Conservation (phyloP, 2,113 vertebrate species). For the Otocyon megalotis region DNA sequence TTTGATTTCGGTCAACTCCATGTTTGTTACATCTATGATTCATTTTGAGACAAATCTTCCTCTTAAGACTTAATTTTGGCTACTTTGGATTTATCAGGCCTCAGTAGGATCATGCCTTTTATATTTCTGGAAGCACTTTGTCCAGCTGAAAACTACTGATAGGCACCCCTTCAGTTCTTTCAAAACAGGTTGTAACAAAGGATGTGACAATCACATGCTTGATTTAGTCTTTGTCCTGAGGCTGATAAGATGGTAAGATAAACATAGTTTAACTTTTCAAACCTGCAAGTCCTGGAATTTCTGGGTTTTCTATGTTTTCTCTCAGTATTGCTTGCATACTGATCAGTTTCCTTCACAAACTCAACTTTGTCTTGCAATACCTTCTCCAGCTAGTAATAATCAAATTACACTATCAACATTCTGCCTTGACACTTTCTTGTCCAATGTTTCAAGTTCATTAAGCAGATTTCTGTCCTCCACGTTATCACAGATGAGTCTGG, state of each 20-base stretch:
- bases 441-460: slow-evolving; percentile 59
- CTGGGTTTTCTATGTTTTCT: not conserved
- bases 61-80: slow-evolving; percentile 37
- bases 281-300: not conserved
- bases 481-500: slow-evolving; percentile 54
- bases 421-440: slow-evolving; percentile 33
- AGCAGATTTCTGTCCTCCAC: slow-evolving; percentile 58
- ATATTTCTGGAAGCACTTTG: slow-evolving; percentile 28
- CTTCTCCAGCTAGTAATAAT: not conserved
- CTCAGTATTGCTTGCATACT: not conserved
- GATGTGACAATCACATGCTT: not conserved
- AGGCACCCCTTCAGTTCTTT: not conserved
- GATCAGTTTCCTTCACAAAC: slow-evolving; percentile 14
- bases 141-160: slow-evolving; percentile 14
- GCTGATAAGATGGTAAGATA: slow-evolving; percentile 1
- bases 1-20: slow-evolving; percentile 24
- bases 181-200: slow-evolving; percentile 38
- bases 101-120: not conserved
- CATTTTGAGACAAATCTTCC: slow-evolving; percentile 24
- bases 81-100: not conserved
- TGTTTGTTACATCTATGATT: not conserved
- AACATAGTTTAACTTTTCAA: slow-evolving; percentile 38
- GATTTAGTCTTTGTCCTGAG: slow-evolving; percentile 47
- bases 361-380: slow-evolving; percentile 9
- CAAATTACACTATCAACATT: not conserved